Evolutionary conservation across 1,140 invertebrate species (phyloP), one percentile per base, ranked within the genome.

Genomic region (Teleogryllus occipitalis): DNA sequence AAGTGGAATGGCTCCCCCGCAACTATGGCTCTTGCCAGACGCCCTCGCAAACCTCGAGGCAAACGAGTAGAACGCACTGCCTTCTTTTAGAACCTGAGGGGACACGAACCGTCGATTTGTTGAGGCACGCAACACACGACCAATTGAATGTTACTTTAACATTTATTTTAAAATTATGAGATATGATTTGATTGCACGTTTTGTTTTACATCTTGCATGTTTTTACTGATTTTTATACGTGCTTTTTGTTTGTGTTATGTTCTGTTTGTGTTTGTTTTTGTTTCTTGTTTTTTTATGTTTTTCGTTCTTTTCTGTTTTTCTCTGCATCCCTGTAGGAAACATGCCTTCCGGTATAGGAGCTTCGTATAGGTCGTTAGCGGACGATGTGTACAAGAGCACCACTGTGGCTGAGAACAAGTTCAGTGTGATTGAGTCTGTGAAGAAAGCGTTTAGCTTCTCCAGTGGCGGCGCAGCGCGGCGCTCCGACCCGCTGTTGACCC

Each of bases 331-430:
- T 72, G 15, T 72, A 74, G 80, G 22, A 22, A 81, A 78, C 48
- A 90, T 90, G 89, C 89, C 90, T 82, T 87, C 88, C 84, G 88
- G 89, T 86, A 87, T 89, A 83, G 88, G 89, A 82, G 87, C 89
- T 84, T 90, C 90, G 83, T 91, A 91, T 87, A 89, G 88, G 83
- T 91, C 90, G 82, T 87, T 91, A 83, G 87, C 88, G 78, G 89
- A 88, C 83, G 89, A 89, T 85, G 88, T 91, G 85, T 91, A 91
- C 87, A 90, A 89, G 83, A 88, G 89, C 82, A 91, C 90, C 27
- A 91, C 90, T 65, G 87, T 90, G 83, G 86, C 87, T 78, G 89
- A 90, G 81, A 87, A 87, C 81, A 88, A 87, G 47, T 86, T 88
- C 81, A 88, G 85, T 79, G 85, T 91, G 54, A 83, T 91, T 81